Percentiles rank a stretch among this genome's conserved stretches.
phyloP scores from a whole-genome alignment of 2,797 vertebrate species.

The Oryzias dopingdopingensis region DNA sequence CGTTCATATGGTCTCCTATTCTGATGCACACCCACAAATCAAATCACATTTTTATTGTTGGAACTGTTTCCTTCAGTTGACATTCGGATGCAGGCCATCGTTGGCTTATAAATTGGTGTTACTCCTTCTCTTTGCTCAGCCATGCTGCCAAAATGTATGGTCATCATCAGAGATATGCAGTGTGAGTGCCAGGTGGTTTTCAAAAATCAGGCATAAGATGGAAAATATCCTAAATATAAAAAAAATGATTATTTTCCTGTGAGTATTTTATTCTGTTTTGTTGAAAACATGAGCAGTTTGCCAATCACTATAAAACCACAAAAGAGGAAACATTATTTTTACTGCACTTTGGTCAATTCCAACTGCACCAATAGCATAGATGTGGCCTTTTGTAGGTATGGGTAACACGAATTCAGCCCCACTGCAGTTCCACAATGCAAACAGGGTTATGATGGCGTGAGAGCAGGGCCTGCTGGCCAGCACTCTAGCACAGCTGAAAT shows the following conservation, averaged over 20 bases:
- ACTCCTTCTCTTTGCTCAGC: conserved; percentile 7
- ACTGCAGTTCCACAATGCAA: conserved; percentile 43
- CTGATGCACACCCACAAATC: neutral
- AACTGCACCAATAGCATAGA: neutral
- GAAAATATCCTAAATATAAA: too few relatives aligned
- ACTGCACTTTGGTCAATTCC: neutral
- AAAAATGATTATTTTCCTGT: too few relatives aligned
- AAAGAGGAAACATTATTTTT: too few relatives aligned
- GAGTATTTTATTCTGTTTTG: too few relatives aligned
- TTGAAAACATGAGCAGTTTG: too few relatives aligned
- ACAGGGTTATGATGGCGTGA: conserved; percentile 71
- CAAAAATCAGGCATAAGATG: neutral
- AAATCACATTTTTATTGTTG: neutral
- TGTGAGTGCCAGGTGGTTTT: conserved; percentile 2
- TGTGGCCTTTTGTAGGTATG: conserved; percentile 11
- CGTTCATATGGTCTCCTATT: neutral
- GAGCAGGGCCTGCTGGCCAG: conserved; percentile 74
- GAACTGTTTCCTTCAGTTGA: neutral
- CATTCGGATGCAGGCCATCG: conserved; percentile 14
- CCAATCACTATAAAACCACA: too few relatives aligned
- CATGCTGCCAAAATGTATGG: conserved; percentile 20
- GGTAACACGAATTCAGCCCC: conserved; percentile 1
- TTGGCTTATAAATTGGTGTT: conserved; percentile 11
- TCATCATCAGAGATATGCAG: conserved; percentile 17
- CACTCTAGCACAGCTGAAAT: conserved; percentile 76